A percentile compares a stretch with the other conserved stretches of the same genome.
phyloP scores from a whole-genome alignment of 2,797 vertebrate species.

The Pempheris klunzingeri region DNA sequence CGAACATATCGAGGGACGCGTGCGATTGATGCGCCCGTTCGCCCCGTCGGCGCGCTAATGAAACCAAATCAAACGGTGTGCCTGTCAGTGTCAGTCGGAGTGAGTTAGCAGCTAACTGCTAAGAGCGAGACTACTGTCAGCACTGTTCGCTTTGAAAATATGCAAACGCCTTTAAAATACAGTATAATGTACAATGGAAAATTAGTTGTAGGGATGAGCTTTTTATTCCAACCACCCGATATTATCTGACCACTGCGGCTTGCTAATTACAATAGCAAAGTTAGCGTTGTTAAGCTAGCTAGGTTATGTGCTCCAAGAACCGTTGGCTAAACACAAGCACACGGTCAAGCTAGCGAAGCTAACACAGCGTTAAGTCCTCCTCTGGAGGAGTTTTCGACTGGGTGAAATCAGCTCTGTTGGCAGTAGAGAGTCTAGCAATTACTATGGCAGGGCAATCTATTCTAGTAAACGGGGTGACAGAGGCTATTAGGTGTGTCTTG shows the following conservation, averaged over 20 bases:
- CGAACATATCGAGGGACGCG: background rate
- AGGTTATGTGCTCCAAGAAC: background rate
- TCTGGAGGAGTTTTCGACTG: slow-evolving; percentile 3
- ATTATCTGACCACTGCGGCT: background rate
- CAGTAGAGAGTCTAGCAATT: background rate
- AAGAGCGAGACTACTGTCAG: slow-evolving; percentile 45
- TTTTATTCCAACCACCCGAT: background rate
- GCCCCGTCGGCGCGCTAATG: background rate
- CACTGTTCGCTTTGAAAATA: background rate
- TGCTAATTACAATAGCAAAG: slow-evolving; percentile 6
- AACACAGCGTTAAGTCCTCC: slow-evolving; percentile 6
- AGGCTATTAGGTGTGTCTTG: background rate
- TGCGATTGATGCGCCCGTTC: background rate
- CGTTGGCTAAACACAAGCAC: slow-evolving; percentile 43
- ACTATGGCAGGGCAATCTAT: background rate
- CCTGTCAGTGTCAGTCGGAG: slow-evolving; percentile 81
- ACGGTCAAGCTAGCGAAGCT: slow-evolving; percentile 37
- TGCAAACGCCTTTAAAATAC: background rate
- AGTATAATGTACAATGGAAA: background rate
- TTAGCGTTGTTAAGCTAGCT: slow-evolving; percentile 22
- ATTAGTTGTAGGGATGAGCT: no score
- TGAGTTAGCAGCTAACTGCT: slow-evolving; percentile 82
- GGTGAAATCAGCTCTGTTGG: background rate
- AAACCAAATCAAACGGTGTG: slow-evolving; percentile 54
- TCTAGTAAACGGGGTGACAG: background rate